Conservation (phyloP, 1,140 invertebrate genomes). For the Lepidurus packardi region DNA sequence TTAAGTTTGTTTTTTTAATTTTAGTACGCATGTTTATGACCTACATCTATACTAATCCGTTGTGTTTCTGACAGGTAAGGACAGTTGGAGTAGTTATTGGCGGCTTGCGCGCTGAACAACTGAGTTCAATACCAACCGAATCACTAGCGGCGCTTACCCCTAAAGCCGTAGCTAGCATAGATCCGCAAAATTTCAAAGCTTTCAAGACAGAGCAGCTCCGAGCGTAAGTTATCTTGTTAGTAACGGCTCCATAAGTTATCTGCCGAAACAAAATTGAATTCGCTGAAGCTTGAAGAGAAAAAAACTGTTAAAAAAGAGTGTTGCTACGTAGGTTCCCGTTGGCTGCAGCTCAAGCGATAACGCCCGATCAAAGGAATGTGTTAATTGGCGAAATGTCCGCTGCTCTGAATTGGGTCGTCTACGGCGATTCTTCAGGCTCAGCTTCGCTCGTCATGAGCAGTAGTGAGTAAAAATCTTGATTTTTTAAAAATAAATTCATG, state of each 20-base stretch:
- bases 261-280: not conserved
- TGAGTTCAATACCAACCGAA: not conserved
- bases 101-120: slow-evolving; percentile 28
- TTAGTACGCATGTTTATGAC: not conserved
- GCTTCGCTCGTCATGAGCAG: not conserved
- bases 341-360: slow-evolving; percentile 28
- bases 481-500: not conserved
- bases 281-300: not conserved
- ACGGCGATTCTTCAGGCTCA: slow-evolving; percentile 17
- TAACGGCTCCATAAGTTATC: not conserved
- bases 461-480: not conserved
- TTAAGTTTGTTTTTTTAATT: not conserved
- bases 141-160: slow-evolving; percentile 26
- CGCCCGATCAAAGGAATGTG: not conserved
- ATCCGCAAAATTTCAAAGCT: slow-evolving; percentile 30
- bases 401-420: slow-evolving; percentile 27
- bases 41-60: not conserved
- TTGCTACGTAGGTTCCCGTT: slow-evolving; percentile 27
- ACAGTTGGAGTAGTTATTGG: slow-evolving; percentile 29
- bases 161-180: slow-evolving; percentile 24
- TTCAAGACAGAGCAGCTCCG: slow-evolving; percentile 28
- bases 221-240: slow-evolving; percentile 27
- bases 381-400: slow-evolving; percentile 24
- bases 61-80: slow-evolving; percentile 26
- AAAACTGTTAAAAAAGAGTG: not conserved